phyloP scores from a whole-genome alignment of 2,888 invertebrate species.

The Emmelina monodactyla region DNA sequence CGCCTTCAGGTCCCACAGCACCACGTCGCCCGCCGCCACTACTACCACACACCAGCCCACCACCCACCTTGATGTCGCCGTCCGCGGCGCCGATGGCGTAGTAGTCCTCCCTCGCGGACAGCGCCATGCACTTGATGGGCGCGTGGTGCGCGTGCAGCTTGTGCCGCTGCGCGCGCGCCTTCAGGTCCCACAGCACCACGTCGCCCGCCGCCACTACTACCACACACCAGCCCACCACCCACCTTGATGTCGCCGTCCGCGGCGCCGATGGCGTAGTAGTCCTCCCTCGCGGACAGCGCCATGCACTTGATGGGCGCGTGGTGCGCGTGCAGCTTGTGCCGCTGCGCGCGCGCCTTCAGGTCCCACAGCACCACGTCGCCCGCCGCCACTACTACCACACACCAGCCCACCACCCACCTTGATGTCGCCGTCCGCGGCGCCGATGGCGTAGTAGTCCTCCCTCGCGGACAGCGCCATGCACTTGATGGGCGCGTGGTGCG shows the following conservation, averaged over 20 bases:
- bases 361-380: conserved; percentile 98
- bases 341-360: conserved; percentile 85
- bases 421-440: conserved; percentile 91
- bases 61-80: conserved; percentile 90
- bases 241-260: conserved; percentile 94
- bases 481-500: conserved; percentile 94
- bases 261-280: conserved; percentile 95
- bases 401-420: conserved; percentile 90
- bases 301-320: conserved; percentile 95
- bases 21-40: conserved; percentile 98
- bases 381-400: too few species aligned
- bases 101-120: conserved; percentile 94
- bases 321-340: conserved; percentile 87
- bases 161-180: conserved; percentile 87
- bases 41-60: conserved; percentile 93
- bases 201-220: conserved; percentile 90
- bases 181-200: conserved; percentile 94
- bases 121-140: conserved; percentile 92
- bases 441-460: conserved; percentile 96
- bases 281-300: conserved; percentile 92
- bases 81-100: conserved; percentile 96
- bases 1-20: conserved; percentile 94
- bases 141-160: conserved; percentile 89
- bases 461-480: conserved; percentile 93
- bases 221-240: too few species aligned